Base-by-base conservation (phyloP, 2,888 invertebrate genomes). In the Drosophila differens region DNA sequence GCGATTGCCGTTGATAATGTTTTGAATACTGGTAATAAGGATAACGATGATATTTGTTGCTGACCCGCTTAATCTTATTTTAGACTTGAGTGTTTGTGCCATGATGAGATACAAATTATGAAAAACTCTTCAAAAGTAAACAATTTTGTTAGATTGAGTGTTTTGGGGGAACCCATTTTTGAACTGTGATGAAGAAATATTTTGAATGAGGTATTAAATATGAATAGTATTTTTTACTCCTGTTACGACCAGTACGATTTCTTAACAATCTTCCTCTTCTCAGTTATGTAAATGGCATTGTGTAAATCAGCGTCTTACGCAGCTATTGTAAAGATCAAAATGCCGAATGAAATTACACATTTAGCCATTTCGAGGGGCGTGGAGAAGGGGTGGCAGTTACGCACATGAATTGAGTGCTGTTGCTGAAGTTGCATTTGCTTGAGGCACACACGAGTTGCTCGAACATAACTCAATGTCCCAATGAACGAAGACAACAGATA, bases 391-490 rank as follows among this genome's bases (percentile, higher is more conserved):
- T 19, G 7, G 22, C 22, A 22, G 44, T 22, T 44, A 5, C 12
- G 44, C 44, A 22, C 44, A 44, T 22, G 44, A 12, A 5, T 22
- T 5, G 22, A 22, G 49, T 22, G 47, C 16, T 63, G 73, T 52
- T 65, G 68, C 70, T 74, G 77, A 70, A 73, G 53, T 67, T 89
- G 79, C 77, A 63, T 60, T 65, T 74, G 44, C 66, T 74, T 79
- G 80, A 77, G 79, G 69, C 74, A 68, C 65, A 64, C 59, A 66
- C 62, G 60, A 64, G 41, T 66, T 65, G 76, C 81, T 71, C 55
- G 76, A 77, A 80, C 89, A 85, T 85, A 89, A 85, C 89, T 89
- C 85, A 89, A 84, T 86, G 89, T 86, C 76, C 70, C 64, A 49
- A 53, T 49, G 47, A 53, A 37, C 39, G 32, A 30, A 47, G 63